Base-by-base conservation (phyloP, 1,140 invertebrate species). In the Neodiprion lecontei region DNA sequence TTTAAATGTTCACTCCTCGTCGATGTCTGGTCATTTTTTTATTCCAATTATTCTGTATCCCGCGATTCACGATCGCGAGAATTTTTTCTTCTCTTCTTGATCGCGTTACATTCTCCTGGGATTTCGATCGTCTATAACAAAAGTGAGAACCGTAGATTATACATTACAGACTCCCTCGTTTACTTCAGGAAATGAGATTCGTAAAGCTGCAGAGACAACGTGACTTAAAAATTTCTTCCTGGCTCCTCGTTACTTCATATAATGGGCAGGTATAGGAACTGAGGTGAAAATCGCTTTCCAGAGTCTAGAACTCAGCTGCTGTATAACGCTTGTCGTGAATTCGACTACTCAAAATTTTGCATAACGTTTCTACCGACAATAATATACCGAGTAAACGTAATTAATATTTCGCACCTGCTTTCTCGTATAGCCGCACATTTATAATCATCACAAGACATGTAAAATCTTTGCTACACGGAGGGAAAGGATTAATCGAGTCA, bases 181-280 rank as follows among this genome's bases (percentile, higher is more conserved):
- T 61, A 61, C 53, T 61, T 4, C 53, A 12, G 53, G 53, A 61
- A 61, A 61, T 61, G 53, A 61, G 53, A 61, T 61, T 61, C 53
- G 9, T 61, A 61, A 61, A 61, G 53, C 28, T 40, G 28, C 53
- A 61, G 53, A 61, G 53, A 61, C 53, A 61, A 61, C 53, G 53
- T 61, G n/a, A 61, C 11, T 61, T 61, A 40, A 40, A 40, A 40
- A 61, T 61, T 61, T 61, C 53, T 14, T 61, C 53, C 11, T 61
- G 11, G 53, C 53, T 61, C 53, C n/a, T 14, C 53, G 11, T 61
- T 61, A 61, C 53, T 40, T 40, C 2, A 40, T 40, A 40, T 40
- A 61, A 61, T 17, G 53, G 11, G 11, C 53, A 12, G 11, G 4
- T 14, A 61, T 17, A 17, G 11, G n/a, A 12, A 61, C 53, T 17